Percentiles rank a stretch among this genome's conserved stretches.
Conservation (phyloP, 30 jellyfish, hydroid and myxozoan species). For the Hydra vulgaris region DNA sequence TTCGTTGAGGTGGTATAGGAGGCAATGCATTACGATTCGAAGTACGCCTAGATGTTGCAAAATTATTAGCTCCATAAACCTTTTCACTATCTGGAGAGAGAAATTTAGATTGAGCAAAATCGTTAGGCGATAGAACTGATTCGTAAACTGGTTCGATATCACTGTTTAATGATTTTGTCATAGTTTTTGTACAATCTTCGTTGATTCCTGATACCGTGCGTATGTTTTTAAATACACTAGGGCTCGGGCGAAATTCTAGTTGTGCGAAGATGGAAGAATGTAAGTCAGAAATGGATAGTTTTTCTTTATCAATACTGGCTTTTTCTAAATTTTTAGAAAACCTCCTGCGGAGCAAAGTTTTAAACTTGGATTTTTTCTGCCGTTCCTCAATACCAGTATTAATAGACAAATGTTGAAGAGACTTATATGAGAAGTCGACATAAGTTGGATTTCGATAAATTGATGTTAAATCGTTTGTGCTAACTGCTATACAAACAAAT, state of each 20-base stretch:
- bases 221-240: not conserved
- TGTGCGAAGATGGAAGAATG: not conserved
- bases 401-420: not conserved
- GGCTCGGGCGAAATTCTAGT: not conserved
- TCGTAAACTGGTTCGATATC: not conserved
- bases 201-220: not conserved
- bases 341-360: not conserved
- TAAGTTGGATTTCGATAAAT: not conserved
- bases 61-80: not conserved
- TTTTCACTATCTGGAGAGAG: not conserved
- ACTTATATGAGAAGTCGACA: not conserved
- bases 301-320: not conserved
- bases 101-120: not conserved
- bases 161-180: not conserved
- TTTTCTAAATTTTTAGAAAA: not conserved
- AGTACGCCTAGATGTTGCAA: not conserved
- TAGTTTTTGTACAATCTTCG: not conserved
- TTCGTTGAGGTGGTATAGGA: not conserved
- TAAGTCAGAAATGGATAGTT: not conserved
- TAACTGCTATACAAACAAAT: not conserved
- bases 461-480: not conserved
- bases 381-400: not conserved
- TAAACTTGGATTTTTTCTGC: not conserved
- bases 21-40: not conserved
- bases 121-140: not conserved